These are phyloP conservation scores for Halcyon malimbica DNA, from an alignment of 2,113 vertebrate species.

Conservation along the genomic window DNA sequence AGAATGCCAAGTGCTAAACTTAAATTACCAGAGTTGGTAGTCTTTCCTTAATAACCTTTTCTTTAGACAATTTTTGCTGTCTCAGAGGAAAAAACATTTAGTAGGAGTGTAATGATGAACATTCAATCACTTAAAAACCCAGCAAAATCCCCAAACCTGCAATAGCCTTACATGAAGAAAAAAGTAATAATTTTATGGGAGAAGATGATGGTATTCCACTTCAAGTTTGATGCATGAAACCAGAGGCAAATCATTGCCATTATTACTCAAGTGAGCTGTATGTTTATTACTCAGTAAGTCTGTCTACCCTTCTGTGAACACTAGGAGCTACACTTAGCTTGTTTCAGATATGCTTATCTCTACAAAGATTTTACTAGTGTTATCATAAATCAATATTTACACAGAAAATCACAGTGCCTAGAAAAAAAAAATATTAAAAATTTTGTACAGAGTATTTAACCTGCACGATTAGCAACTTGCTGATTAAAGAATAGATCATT, in stretches of 20 bases:
- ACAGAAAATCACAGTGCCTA: not conserved
- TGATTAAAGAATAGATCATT: not conserved
- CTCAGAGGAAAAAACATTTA: conserved; percentile 6
- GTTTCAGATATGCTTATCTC: not conserved
- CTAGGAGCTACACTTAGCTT: not conserved
- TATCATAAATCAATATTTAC: not conserved
- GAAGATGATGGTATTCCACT: not conserved
- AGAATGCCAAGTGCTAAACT: conserved; percentile 17
- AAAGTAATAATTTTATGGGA: not conserved
- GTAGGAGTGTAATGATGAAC: not conserved
- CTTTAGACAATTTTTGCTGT: not conserved
- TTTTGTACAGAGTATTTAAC: not conserved
- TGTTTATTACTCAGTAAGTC: not conserved
- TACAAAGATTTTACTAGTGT: not conserved
- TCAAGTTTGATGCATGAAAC: not conserved
- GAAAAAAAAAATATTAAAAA: not conserved
- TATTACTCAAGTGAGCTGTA: not conserved
- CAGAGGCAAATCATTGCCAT: not conserved
- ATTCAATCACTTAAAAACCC: not conserved
- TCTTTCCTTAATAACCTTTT: not conserved
- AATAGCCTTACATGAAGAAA: not conserved
- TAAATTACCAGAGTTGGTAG: conserved; percentile 6
- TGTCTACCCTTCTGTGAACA: not conserved
- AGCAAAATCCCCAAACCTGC: not conserved
- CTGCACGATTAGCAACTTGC: not conserved